Evolutionary conservation across 2,888 invertebrate genomes (phyloP).

Genomic region (Lasioglossum pauxillum): DNA sequence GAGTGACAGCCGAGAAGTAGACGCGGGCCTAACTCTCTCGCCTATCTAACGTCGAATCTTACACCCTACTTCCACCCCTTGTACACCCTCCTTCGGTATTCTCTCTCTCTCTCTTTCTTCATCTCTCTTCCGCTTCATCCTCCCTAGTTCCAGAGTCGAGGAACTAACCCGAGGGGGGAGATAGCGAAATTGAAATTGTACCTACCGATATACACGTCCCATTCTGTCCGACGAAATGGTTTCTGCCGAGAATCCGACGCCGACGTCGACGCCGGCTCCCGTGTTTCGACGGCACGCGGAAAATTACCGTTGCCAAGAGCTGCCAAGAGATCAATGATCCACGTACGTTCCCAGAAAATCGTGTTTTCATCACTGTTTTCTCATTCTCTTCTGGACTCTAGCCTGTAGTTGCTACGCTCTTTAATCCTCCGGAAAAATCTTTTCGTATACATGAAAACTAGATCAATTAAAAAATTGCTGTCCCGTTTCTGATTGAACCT

Average conservation of each 20-base stretch:
- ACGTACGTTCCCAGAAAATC: neutral
- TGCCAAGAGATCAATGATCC: constrained; percentile 26
- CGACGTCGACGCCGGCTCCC: neutral
- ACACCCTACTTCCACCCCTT: constrained; percentile 44
- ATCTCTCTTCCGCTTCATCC: constrained; percentile 15
- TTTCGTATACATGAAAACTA: neutral
- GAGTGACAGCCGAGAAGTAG: constrained; percentile 82
- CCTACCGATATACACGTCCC: constrained; percentile 69
- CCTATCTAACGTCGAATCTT: constrained; percentile 78
- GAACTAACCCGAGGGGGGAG: constrained; percentile 72
- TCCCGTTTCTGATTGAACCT: neutral
- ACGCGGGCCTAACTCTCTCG: constrained; percentile 73
- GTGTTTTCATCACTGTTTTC: neutral
- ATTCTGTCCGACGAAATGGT: constrained; percentile 60
- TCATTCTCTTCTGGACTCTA: neutral
- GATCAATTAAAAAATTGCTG: neutral
- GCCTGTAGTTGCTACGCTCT: neutral
- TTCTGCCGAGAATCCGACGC: constrained; percentile 39
- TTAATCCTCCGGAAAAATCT: neutral
- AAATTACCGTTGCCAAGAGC: constrained; percentile 21
- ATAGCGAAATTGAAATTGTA: constrained; percentile 81
- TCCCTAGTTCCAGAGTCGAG: constrained; percentile 32
- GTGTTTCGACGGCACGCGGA: constrained; percentile 31
- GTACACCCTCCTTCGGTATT: neutral
- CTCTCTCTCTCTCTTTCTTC: constrained; percentile 27